These are phyloP conservation scores for Cataglyphis cursor DNA, from an alignment of 2,888 invertebrate species.

Conservation along the genomic window DNA sequence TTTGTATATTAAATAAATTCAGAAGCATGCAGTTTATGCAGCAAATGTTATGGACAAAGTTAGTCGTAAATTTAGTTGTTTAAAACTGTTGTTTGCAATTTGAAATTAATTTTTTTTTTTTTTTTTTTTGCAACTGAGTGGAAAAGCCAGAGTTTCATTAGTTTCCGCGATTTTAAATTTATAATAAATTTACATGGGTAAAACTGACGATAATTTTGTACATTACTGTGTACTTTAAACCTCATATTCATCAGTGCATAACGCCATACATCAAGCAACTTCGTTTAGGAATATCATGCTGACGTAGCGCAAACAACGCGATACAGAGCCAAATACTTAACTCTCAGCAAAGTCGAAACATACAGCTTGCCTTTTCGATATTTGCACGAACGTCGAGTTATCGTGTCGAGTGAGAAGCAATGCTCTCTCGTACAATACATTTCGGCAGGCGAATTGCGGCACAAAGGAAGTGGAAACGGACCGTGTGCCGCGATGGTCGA, in stretches of 20 bases:
- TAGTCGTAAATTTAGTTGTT: slow-evolving; percentile 16
- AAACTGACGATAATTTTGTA: slow-evolving; percentile 31
- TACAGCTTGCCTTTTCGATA: slow-evolving; percentile 26
- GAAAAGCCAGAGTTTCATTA: slow-evolving; percentile 38
- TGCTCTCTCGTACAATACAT: slow-evolving; percentile 38
- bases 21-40: slow-evolving; percentile 4
- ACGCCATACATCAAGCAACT: slow-evolving; percentile 7
- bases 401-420: slow-evolving; percentile 2
- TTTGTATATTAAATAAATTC: slow-evolving; percentile 1
- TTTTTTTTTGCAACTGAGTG: slow-evolving; percentile 6
- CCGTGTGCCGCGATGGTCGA: slow-evolving; percentile 21
- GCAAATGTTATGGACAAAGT: not conserved
- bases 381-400: slow-evolving; percentile 41
- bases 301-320: slow-evolving; percentile 17
- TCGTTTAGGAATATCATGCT: slow-evolving; percentile 26
- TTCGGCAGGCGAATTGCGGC: slow-evolving; percentile 9
- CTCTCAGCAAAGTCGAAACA: not conserved
- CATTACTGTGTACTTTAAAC: not conserved
- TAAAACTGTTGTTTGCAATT: not conserved
- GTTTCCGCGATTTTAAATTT: slow-evolving; percentile 6
- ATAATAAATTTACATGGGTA: slow-evolving; percentile 9
- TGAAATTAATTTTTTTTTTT: not conserved
- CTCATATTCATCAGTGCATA: slow-evolving; percentile 28
- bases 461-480: slow-evolving; percentile 56
- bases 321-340: slow-evolving; percentile 28